Conservation (phyloP, 2,888 invertebrate species). For the Nephrocerus scutellatus region DNA sequence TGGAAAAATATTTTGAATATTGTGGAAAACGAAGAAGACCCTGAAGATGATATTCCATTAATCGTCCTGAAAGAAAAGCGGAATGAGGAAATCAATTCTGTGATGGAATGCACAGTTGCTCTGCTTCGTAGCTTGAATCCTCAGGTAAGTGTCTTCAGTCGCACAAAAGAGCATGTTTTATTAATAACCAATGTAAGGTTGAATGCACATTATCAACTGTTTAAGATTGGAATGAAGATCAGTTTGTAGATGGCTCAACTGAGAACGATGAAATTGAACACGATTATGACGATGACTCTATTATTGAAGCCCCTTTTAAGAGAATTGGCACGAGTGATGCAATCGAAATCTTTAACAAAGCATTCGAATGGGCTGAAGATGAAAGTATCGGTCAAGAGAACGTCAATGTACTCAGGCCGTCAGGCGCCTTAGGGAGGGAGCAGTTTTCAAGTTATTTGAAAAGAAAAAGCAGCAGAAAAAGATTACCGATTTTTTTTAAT, state of each 20-base stretch:
- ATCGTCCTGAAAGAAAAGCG: conserved; percentile 8
- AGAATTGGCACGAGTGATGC: conserved; percentile 9
- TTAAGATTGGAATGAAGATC: conserved; percentile 13
- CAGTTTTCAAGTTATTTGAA: no score
- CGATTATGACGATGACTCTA: conserved; percentile 10
- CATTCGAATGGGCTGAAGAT: conserved; percentile 9
- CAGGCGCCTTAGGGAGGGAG: no score
- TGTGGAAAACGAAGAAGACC: conserved; percentile 3
- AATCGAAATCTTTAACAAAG: conserved; percentile 11
- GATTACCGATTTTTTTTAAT: no score
- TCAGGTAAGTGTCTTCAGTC: no score
- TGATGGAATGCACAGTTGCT: conserved; percentile 8
- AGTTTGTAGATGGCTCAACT: conserved; percentile 10
- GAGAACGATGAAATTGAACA: conserved; percentile 11
- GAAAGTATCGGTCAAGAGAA: conserved; percentile 12
- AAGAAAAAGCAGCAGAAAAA: no score
- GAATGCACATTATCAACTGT: conserved; percentile 7
- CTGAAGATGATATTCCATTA: conserved; percentile 5
- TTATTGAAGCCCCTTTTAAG: conserved; percentile 8
- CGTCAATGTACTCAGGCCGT: conserved; percentile 10
- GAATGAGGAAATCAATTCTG: conserved; percentile 7
- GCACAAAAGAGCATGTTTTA: no score
- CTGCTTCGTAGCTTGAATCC: conserved; percentile 14
- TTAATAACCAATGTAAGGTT: conserved; percentile 8
- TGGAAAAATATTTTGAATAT: conserved; percentile 3